Conservation (phyloP, 2,888 invertebrate genomes). For the Agrypnus murinus region DNA sequence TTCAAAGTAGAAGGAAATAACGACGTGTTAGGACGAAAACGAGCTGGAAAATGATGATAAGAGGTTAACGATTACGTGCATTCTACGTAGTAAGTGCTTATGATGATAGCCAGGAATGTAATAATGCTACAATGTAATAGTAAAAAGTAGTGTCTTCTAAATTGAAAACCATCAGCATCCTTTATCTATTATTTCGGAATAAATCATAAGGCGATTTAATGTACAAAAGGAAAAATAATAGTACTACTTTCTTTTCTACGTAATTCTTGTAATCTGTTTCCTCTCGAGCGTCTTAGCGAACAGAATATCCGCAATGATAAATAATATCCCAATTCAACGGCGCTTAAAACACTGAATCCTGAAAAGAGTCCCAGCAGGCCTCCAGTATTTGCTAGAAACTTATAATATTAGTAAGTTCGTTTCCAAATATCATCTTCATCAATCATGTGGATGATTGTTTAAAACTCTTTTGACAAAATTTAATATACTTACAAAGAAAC, state of each 20-base stretch:
- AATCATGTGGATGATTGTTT: constrained; percentile 3
- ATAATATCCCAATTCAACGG: constrained; percentile 48
- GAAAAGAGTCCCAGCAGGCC: constrained; percentile 84
- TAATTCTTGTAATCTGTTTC: background rate
- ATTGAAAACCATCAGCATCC: too few species aligned
- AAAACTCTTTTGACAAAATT: background rate
- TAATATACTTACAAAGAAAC: constrained; percentile 84
- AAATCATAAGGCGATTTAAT: background rate
- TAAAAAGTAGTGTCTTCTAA: too few species aligned
- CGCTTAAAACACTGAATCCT: constrained; percentile 82
- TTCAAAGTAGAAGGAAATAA: too few species aligned
- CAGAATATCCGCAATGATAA: constrained; percentile 68
- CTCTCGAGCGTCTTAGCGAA: constrained; percentile 41
- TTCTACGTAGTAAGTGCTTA: too few species aligned
- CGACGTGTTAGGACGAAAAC: too few species aligned
- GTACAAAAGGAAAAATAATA: constrained; percentile 10
- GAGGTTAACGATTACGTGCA: too few species aligned
- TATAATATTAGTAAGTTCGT: too few species aligned
- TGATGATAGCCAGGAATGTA: too few species aligned
- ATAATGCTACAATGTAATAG: too few species aligned
- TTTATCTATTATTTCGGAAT: too few species aligned
- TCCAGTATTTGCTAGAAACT: constrained; percentile 72
- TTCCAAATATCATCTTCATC: background rate
- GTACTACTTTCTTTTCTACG: background rate
- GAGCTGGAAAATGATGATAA: too few species aligned